Evolutionary conservation across 1,140 invertebrate genomes (phyloP).

Genomic region (Mycetomoellerius zeteki): DNA sequence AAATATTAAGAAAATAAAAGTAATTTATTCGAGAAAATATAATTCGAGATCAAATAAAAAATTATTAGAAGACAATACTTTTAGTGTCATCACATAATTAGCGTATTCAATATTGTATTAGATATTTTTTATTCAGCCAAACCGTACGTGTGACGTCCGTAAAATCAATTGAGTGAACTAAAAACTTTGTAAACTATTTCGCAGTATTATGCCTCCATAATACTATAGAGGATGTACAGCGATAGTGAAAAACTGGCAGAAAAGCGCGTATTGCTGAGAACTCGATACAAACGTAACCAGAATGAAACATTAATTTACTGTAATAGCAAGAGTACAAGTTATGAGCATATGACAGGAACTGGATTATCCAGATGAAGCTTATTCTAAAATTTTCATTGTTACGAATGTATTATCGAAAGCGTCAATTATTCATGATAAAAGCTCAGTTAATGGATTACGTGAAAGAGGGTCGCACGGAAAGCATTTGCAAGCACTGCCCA

Average conservation of each 20-base stretch:
- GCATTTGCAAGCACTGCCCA: conserved; percentile 3
- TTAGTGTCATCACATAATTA: not conserved
- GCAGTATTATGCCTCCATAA: not conserved
- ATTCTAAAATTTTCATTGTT: conserved; percentile 62
- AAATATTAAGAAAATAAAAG: not conserved
- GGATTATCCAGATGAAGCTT: conserved; percentile 31
- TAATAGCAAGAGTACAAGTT: conserved; percentile 30
- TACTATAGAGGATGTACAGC: not conserved
- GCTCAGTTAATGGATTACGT: conserved; percentile 42
- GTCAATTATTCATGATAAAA: conserved; percentile 57
- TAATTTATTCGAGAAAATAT: too few relatives aligned
- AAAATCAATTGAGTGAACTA: not conserved
- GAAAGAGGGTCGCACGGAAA: not conserved
- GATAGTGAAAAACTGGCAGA: not conserved
- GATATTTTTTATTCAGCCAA: not conserved
- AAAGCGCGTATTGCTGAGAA: conserved; percentile 23
- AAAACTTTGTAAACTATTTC: not conserved
- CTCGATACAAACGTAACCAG: not conserved
- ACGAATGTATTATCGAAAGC: conserved; percentile 45
- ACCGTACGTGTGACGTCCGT: not conserved
- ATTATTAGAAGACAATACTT: not conserved
- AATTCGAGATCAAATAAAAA: not conserved
- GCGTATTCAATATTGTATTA: not conserved
- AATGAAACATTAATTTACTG: conserved; percentile 54
- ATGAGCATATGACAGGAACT: conserved; percentile 36